Percentiles rank a stretch among this genome's conserved stretches.
phyloP scores from a whole-genome alignment of 23 tunicate species.

The Halocynthia roretzi region DNA sequence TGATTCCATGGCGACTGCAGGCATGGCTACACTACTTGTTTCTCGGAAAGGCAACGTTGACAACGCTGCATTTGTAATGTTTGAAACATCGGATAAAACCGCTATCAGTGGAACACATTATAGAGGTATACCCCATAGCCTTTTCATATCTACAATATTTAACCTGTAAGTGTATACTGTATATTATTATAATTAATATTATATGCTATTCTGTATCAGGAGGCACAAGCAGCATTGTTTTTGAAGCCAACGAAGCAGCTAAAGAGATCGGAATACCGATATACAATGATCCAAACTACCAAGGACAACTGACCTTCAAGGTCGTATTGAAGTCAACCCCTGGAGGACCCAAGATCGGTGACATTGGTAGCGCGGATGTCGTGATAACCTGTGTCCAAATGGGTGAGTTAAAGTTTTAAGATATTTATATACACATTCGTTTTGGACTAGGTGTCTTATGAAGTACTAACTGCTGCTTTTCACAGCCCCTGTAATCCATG shows the following conservation, averaged over 20 bases:
- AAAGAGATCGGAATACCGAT: constrained; percentile 74
- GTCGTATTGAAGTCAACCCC: constrained; percentile 62
- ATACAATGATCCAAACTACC: constrained; percentile 75
- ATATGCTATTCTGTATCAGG: constrained; percentile 23
- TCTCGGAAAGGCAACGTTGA: constrained; percentile 67
- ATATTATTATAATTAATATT: not conserved
- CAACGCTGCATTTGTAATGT: constrained; percentile 80
- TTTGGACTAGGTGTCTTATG: not conserved
- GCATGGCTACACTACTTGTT: constrained; percentile 72
- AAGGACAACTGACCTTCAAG: constrained; percentile 48
- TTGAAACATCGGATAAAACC: constrained; percentile 75
- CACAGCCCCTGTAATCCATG: constrained; percentile 47
- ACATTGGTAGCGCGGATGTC: constrained; percentile 46
- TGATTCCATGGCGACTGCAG: constrained; percentile 79
- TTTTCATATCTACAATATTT: no score
- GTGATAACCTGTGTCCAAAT: constrained; percentile 51
- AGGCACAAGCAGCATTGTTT: constrained; percentile 81
- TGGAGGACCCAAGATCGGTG: constrained; percentile 83
- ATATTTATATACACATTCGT: no score
- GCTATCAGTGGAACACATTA: constrained; percentile 93
- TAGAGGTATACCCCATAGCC: constrained; percentile 39
- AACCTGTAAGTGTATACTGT: no score
- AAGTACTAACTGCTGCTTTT: not conserved
- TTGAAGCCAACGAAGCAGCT: constrained; percentile 74
- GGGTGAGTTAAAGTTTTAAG: constrained; percentile 23